A percentile compares a stretch with the other conserved stretches of the same genome.
phyloP scores from a whole-genome alignment of 2,113 vertebrate species.

The Furnarius figulus region DNA sequence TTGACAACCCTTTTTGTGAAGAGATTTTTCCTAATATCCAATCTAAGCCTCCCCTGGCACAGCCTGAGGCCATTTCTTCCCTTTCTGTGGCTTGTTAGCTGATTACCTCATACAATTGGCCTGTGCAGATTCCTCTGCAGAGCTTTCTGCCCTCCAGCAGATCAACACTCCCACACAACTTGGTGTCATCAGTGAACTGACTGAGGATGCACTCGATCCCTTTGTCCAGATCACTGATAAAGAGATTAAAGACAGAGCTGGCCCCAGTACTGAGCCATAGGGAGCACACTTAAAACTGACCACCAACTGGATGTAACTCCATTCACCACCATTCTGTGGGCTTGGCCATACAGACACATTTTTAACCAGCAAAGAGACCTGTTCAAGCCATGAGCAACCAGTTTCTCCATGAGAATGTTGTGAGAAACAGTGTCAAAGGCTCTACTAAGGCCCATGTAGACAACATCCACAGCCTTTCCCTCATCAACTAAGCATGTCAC shows the following conservation, averaged over 20 bases:
- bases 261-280: neutral
- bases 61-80: neutral
- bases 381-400: neutral
- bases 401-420: neutral
- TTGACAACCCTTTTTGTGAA: neutral
- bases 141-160: neutral
- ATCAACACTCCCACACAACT: neutral
- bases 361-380: neutral
- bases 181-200: neutral
- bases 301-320: neutral
- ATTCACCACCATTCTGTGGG: neutral
- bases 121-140: neutral
- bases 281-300: neutral
- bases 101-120: neutral
- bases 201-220: neutral
- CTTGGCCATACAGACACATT: neutral
- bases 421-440: neutral
- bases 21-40: neutral
- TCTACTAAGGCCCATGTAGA: neutral
- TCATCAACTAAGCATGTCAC: too few relatives aligned
- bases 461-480: neutral
- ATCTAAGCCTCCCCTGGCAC: neutral
- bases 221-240: neutral
- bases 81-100: neutral
- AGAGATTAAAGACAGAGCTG: neutral